Base-by-base conservation (phyloP, 2,797 vertebrate species). In the Bradypodion pumilum region DNA sequence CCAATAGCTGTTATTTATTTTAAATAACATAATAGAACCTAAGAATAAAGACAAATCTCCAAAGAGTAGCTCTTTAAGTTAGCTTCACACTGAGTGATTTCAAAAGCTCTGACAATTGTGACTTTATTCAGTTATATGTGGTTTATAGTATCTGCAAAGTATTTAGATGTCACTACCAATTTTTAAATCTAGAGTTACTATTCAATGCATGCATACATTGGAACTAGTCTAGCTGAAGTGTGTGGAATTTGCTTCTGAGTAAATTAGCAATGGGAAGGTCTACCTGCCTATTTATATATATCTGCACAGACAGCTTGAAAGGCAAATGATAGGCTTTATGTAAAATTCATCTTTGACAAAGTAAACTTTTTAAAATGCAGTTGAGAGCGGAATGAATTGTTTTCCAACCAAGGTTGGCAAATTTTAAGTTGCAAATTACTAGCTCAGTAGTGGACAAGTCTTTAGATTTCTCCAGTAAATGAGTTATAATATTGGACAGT, bases 351-450 rank as follows among this genome's bases (percentile, higher is more conserved):
- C 88, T 86, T 66, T 56, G 9, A 8, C 35, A 40, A 63, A 78
- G 44, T 74, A 77, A 92, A 73, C 7, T 40, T 1, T 62, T 84
- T 89, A 88, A 49, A 59, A 2, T 86, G 40, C 81, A 4, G 78
- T 19, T 65, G 74, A 74, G 63, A 87, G 82, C 32, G 35, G 49
- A 32, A 19, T 1, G 29, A 42, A 10, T 80, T 12, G 5, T 21
- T 0, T 56, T 68, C 15, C 62, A 80, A 60, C 84, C 81, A 90
- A 88, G 81, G 85, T 27, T 27, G 10, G 74, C 82, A 59, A 63
- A 59, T 81, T 90, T 90, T 83, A 83, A n/a, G 13, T 86, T 74
- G 9, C 82, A 86, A 77, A 89, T 90, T 76, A 2, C 90, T 87
- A 88, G 37, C 32, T 70, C 72, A 74, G 25, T 60, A n/a, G n/a